A percentile compares a stretch with the other conserved stretches of the same genome.
Evolutionary conservation across 2,113 vertebrate genomes (phyloP).

Genomic region (Morone saxatilis): DNA sequence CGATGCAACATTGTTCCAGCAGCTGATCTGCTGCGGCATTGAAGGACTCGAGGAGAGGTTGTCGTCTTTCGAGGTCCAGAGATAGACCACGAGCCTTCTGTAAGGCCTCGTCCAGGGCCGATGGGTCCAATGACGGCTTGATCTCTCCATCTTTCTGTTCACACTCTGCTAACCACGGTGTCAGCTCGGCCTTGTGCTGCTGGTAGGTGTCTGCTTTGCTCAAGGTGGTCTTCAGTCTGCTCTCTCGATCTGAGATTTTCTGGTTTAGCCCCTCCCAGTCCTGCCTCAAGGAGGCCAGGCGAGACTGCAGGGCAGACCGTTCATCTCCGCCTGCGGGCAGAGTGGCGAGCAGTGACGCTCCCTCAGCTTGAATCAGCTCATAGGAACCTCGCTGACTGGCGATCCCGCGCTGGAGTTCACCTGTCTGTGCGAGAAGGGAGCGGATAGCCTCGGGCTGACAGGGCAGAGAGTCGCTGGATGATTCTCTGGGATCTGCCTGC

Average conservation of each 20-base stretch:
- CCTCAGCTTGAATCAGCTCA: conserved; percentile 93
- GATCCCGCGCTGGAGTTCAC: conserved; percentile 91
- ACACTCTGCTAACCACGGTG: conserved; percentile 91
- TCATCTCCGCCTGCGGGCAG: conserved; percentile 92
- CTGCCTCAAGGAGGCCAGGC: conserved; percentile 86
- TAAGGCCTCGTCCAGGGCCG: conserved; percentile 89
- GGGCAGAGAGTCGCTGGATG: conserved; percentile 85
- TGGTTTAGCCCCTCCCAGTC: conserved; percentile 94
- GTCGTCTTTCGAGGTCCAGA: conserved; percentile 91
- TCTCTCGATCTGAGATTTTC: conserved; percentile 84
- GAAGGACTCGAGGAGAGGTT: conserved; percentile 90
- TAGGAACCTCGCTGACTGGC: conserved; percentile 96
- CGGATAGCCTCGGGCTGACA: conserved; percentile 89
- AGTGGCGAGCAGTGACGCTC: conserved; percentile 89
- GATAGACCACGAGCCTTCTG: conserved; percentile 89
- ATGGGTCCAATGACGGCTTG: conserved; percentile 87
- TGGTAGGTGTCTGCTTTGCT: conserved; percentile 92
- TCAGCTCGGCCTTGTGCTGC: conserved; percentile 88
- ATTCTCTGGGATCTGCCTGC: conserved; percentile 81
- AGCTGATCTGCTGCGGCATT: conserved; percentile 93
- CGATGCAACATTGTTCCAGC: conserved; percentile 89
- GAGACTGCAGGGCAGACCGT: conserved; percentile 88
- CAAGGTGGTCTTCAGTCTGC: conserved; percentile 88
- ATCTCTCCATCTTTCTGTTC: conserved; percentile 86
- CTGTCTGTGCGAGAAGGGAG: conserved; percentile 89